Percentiles rank a stretch among this genome's conserved stretches.
Evolutionary conservation across 1,140 invertebrate species (phyloP).

Genomic region (Dreissena polymorpha): DNA sequence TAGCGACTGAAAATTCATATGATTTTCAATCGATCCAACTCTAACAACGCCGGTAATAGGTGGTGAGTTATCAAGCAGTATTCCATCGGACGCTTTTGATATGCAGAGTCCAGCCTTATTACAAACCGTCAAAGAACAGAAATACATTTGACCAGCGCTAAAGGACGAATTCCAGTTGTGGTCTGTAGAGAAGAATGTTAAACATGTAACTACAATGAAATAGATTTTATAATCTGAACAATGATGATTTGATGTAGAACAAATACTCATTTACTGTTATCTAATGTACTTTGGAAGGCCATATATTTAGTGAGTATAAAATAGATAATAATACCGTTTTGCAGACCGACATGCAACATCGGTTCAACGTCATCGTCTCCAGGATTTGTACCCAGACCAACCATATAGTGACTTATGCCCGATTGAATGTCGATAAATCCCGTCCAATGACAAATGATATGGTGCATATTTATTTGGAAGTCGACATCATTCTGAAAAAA

Average conservation of each 20-base stretch:
- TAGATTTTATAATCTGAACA: too few species aligned
- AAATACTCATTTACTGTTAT: too few species aligned
- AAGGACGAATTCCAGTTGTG: background rate
- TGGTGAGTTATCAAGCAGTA: constrained; percentile 57
- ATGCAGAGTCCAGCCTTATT: constrained; percentile 15
- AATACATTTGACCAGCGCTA: constrained; percentile 6
- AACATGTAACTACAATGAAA: too few species aligned
- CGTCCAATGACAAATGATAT: constrained; percentile 1
- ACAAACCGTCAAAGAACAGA: background rate
- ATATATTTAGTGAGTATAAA: too few species aligned
- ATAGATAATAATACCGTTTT: background rate
- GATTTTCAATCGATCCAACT: constrained; percentile 32
- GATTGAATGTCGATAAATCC: constrained; percentile 4
- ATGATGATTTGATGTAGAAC: too few species aligned
- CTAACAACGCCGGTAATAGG: constrained; percentile 54
- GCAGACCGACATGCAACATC: background rate
- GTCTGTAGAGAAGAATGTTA: background rate
- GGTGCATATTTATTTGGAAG: background rate
- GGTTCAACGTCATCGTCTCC: background rate
- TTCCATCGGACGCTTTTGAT: constrained; percentile 39
- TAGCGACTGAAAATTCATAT: constrained; percentile 45
- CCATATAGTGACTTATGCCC: background rate
- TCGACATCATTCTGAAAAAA: constrained; percentile 10
- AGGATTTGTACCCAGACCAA: constrained; percentile 1
- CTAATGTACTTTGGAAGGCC: too few species aligned